Evolutionary conservation across 2,888 invertebrate genomes (phyloP).

Genomic region (Holacanthella duospinosa): DNA sequence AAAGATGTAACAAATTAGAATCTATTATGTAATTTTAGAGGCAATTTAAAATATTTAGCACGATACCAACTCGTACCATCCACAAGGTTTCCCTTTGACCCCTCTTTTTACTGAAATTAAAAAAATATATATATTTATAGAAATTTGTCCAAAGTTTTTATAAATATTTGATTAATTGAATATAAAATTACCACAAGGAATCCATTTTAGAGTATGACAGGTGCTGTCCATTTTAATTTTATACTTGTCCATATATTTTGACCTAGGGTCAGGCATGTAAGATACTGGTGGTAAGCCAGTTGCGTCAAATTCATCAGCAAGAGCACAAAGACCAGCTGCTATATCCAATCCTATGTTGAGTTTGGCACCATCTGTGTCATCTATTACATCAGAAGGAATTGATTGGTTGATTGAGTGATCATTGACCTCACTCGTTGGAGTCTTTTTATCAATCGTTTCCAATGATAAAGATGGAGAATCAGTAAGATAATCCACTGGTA

Average conservation of each 20-base stretch:
- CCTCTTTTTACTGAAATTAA: neutral
- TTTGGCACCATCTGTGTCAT: neutral
- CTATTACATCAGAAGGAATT: too few species aligned
- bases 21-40: too few species aligned
- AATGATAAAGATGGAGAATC: too few species aligned
- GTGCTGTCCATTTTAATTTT: neutral
- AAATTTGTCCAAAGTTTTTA: neutral
- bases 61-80: neutral
- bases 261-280: neutral
- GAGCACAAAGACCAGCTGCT: neutral
- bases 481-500: too few species aligned
- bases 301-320: neutral
- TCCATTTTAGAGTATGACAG: neutral
- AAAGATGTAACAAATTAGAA: too few species aligned
- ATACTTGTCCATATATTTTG: neutral
- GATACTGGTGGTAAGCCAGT: neutral
- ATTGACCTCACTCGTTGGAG: too few species aligned
- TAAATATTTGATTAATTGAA: neutral
- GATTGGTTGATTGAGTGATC: too few species aligned
- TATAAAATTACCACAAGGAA: neutral
- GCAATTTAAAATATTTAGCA: neutral
- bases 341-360: neutral
- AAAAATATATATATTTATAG: too few species aligned
- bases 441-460: too few species aligned
- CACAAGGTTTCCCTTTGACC: neutral